phyloP scores from a whole-genome alignment of 64 coral and sea anemone species.

The Acropora yongei region DNA sequence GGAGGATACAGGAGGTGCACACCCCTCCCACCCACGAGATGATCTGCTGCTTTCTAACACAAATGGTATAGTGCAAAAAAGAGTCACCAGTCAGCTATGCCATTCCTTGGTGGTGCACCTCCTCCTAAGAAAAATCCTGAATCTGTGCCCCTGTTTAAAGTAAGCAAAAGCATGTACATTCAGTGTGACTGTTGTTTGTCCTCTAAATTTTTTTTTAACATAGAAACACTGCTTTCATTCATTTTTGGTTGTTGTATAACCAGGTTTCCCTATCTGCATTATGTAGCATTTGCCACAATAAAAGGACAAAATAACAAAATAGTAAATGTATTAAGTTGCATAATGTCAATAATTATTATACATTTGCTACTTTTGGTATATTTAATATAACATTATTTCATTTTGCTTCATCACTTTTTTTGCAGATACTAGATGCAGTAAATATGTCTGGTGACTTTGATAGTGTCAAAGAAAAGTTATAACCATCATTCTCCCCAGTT shows the following conservation, averaged over 20 bases:
- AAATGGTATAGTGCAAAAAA: neutral
- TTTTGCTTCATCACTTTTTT: neutral
- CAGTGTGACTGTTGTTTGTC: neutral
- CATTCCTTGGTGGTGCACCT: neutral
- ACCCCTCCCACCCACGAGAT: neutral
- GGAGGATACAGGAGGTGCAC: neutral
- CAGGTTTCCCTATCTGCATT: neutral
- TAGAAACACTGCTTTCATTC: neutral
- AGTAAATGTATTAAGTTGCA: neutral
- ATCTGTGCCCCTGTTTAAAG: neutral
- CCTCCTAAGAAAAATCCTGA: neutral
- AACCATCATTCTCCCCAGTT: neutral
- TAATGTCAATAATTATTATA: neutral
- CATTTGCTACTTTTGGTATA: neutral
- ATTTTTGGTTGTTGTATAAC: neutral
- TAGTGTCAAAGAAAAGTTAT: constrained; percentile 1
- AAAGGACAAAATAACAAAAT: neutral
- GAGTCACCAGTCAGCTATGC: neutral
- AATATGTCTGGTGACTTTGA: neutral
- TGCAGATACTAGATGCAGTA: neutral
- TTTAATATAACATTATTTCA: constrained; percentile 1
- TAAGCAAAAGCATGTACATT: neutral
- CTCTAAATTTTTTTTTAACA: neutral
- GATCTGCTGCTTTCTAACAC: neutral
- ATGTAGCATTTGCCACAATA: neutral